Conservation (phyloP, 2,888 invertebrate species). For the Calephelis perditalis region DNA sequence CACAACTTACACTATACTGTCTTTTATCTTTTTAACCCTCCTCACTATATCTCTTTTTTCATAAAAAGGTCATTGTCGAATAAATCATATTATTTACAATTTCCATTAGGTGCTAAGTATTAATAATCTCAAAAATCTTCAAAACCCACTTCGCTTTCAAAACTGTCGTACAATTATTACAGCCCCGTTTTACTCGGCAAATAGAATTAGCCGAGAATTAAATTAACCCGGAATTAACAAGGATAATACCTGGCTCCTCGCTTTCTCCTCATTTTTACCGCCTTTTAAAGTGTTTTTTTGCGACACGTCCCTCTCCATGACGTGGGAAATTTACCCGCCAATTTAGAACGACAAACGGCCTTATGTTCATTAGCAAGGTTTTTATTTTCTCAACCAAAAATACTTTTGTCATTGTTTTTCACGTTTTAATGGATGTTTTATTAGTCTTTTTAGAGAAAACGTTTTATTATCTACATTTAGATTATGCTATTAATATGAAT, state of each 20-base stretch:
- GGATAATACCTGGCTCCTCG: conserved; percentile 68
- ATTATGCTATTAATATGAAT: too few species aligned
- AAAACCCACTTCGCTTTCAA: conserved; percentile 45
- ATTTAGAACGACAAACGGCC: conserved; percentile 40
- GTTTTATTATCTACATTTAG: too few species aligned
- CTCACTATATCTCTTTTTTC: too few species aligned
- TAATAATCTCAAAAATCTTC: conserved; percentile 44
- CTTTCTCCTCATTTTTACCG: conserved; percentile 62
- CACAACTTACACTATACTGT: too few species aligned
- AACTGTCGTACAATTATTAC: conserved; percentile 73
- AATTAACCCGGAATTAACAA: conserved; percentile 75
- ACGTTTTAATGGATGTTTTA: conserved; percentile 36
- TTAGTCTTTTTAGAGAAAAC: conserved; percentile 34
- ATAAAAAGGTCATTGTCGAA: too few species aligned
- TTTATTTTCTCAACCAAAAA: conserved; percentile 16
- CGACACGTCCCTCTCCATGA: conserved; percentile 44
- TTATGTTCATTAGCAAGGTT: conserved; percentile 6
- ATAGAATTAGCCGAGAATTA: conserved; percentile 77
- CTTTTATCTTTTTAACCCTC: too few species aligned
- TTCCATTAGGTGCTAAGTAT: too few species aligned
- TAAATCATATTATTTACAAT: too few species aligned
- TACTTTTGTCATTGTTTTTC: conserved; percentile 27
- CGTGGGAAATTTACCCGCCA: conserved; percentile 48
- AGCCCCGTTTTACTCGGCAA: conserved; percentile 70
- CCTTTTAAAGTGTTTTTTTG: conserved; percentile 51